Percentiles rank a stretch among this genome's conserved stretches.
Evolutionary conservation across 2,888 invertebrate genomes (phyloP).

Genomic region (Geophilus truncorum): DNA sequence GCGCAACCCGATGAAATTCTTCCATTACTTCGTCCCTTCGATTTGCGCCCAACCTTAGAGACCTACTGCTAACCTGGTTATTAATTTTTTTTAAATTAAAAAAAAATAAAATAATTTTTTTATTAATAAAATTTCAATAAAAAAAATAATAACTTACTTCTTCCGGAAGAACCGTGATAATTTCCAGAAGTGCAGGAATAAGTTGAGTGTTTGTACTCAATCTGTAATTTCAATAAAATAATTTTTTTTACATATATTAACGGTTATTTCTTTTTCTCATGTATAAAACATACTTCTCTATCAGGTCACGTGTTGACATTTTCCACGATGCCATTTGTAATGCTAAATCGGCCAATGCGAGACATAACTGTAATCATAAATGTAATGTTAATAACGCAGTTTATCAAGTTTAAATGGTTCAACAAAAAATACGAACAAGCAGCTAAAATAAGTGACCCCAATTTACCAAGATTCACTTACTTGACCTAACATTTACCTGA

Average conservation of each 20-base stretch:
- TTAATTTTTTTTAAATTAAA: too few relatives aligned
- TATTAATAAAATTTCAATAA: background rate
- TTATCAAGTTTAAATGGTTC: background rate
- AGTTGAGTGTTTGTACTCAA: slow-evolving; percentile 49
- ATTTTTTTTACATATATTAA: background rate
- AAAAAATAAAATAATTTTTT: too few relatives aligned
- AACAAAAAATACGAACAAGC: background rate
- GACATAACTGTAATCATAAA: slow-evolving; percentile 59
- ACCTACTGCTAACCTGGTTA: slow-evolving; percentile 48
- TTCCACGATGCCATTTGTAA: slow-evolving; percentile 92
- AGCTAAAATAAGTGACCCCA: background rate
- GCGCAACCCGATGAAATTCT: slow-evolving; percentile 70
- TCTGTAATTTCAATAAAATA: slow-evolving; percentile 41
- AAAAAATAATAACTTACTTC: slow-evolving; percentile 68
- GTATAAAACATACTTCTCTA: slow-evolving; percentile 57
- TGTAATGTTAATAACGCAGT: background rate
- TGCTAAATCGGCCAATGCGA: slow-evolving; percentile 89
- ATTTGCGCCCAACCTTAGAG: slow-evolving; percentile 73
- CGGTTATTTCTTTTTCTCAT: background rate
- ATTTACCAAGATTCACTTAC: background rate
- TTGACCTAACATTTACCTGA: slow-evolving; percentile 53
- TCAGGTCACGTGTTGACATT: slow-evolving; percentile 75
- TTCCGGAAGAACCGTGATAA: slow-evolving; percentile 90
- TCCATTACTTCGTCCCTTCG: slow-evolving; percentile 75
- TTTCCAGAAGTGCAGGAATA: slow-evolving; percentile 79